A percentile compares a stretch with the other conserved stretches of the same genome.
Evolutionary conservation across 2,797 vertebrate genomes (phyloP).

Genomic region (Mergus octosetaceus): DNA sequence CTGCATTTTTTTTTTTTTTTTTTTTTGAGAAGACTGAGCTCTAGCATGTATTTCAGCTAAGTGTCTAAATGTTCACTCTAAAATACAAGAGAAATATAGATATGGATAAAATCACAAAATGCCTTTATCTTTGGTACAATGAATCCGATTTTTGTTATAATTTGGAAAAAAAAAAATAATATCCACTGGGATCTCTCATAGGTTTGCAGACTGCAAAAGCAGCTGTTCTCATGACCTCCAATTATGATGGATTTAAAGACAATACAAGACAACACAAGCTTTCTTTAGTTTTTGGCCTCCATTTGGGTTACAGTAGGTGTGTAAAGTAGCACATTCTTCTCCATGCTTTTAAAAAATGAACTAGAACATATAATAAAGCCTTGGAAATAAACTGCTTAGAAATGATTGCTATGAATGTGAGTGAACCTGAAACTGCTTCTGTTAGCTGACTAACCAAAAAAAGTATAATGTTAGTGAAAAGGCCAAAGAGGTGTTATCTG

Average conservation of each 20-base stretch:
- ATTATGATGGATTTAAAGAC: background rate
- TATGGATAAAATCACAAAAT: background rate
- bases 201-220: background rate
- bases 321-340: background rate
- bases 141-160: background rate
- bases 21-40: background rate
- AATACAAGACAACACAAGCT: background rate
- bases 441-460: background rate
- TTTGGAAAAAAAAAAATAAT: background rate
- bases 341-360: background rate
- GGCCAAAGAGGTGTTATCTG: background rate
- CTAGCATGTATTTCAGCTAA: background rate
- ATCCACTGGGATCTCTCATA: background rate
- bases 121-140: background rate
- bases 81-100: background rate
- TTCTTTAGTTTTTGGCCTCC: background rate
- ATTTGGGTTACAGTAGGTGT: background rate
- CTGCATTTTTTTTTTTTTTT: background rate
- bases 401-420: background rate
- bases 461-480: conserved; percentile 13
- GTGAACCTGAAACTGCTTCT: background rate
- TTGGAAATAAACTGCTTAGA: background rate
- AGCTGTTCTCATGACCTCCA: background rate
- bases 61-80: background rate
- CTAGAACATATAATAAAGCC: background rate